Percentiles rank a stretch among this genome's conserved stretches.
phyloP scores from a whole-genome alignment of 1,140 invertebrate species.

The Drosophila mauritiana region DNA sequence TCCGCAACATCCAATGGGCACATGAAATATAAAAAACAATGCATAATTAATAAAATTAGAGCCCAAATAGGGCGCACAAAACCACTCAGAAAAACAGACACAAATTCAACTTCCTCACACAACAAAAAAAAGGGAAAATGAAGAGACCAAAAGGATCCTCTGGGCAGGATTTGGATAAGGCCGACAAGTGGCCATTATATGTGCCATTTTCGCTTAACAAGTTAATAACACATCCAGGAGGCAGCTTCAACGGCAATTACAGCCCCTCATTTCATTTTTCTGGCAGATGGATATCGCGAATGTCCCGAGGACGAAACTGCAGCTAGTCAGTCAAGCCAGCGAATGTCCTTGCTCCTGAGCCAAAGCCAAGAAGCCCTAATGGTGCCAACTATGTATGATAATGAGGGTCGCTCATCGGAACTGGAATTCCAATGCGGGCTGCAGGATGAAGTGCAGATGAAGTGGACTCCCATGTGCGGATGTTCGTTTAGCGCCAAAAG shows the following conservation, averaged over 20 bases:
- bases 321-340: constrained; percentile 26
- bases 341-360: constrained; percentile 61
- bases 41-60: constrained; percentile 24
- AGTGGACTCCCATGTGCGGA: constrained; percentile 17
- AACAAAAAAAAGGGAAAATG: neutral
- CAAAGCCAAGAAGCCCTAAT: constrained; percentile 70
- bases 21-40: constrained; percentile 22
- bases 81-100: constrained; percentile 32
- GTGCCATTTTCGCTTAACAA: constrained; percentile 70
- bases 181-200: constrained; percentile 43
- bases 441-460: constrained; percentile 25
- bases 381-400: constrained; percentile 77
- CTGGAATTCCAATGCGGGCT: constrained; percentile 51
- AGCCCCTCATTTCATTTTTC: constrained; percentile 47
- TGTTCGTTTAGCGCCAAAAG: constrained; percentile 74
- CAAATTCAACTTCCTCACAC: constrained; percentile 20
- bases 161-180: constrained; percentile 37
- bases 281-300: constrained; percentile 60
- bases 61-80: constrained; percentile 14
- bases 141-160: neutral
- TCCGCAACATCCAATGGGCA: constrained; percentile 3
- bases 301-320: constrained; percentile 19
- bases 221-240: constrained; percentile 66
- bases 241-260: constrained; percentile 71
- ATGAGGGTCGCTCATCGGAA: constrained; percentile 71